A percentile compares a stretch with the other conserved stretches of the same genome.
phyloP scores from a whole-genome alignment of 2,797 vertebrate genomes.

The Pseudocheirus occidentalis region DNA sequence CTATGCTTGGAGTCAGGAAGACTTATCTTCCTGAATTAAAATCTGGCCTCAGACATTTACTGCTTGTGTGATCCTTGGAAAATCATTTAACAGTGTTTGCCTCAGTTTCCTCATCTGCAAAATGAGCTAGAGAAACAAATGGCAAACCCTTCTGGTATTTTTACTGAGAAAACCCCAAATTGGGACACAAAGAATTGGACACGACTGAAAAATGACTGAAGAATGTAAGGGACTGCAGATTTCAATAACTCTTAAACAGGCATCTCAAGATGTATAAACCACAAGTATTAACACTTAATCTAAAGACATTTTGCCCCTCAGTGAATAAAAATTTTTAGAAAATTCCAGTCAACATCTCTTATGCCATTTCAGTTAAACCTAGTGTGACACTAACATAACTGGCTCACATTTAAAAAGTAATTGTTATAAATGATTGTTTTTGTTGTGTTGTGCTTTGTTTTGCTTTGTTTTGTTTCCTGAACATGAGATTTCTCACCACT shows the following conservation, averaged over 20 bases:
- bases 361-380: not conserved
- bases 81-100: too few relatives aligned
- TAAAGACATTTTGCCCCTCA: not conserved
- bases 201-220: not conserved
- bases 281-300: not conserved
- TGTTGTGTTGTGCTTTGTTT: not conserved
- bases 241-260: not conserved
- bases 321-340: not conserved
- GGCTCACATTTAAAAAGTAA: not conserved
- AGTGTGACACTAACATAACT: not conserved
- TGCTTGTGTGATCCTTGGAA: too few relatives aligned
- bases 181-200: not conserved
- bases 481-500: not conserved
- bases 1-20: too few relatives aligned
- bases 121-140: too few relatives aligned
- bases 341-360: not conserved
- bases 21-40: too few relatives aligned
- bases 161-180: not conserved
- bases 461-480: not conserved
- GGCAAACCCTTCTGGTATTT: not conserved
- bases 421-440: not conserved
- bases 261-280: not conserved
- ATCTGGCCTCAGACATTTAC: too few relatives aligned
- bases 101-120: too few relatives aligned
- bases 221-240: not conserved